Evolutionary conservation across 2,797 vertebrate species (phyloP), one percentile per base, ranked within the genome.

Genomic region (Cryptoprocta ferox): DNA sequence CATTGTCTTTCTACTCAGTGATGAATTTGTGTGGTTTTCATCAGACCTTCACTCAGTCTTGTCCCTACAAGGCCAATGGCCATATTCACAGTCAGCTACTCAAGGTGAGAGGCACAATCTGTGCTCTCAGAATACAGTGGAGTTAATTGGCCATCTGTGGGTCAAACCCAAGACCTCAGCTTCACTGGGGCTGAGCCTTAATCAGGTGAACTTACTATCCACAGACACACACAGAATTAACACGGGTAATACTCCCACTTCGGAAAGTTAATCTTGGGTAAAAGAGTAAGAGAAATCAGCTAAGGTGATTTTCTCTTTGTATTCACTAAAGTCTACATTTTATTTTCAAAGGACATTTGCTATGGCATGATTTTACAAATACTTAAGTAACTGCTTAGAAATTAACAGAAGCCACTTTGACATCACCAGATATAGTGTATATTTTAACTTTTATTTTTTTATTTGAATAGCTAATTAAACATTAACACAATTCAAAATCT

Each of bases 371-470:
- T 84, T 96, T 83, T 87, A 82, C 59, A 93, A 81, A 97, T 95
- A 79, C 88, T 92, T 79, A 95, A 85, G 73, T 82, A 93, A 71
- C 59, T 76, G 78, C 91, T 96, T 91, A 48, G 37, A 95, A 93
- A 90, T 78, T 48, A 92, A 59, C 28, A 94, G 85, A 95, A 89
- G 91, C 5, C 12, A 39, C 70, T 92, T 91, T 91, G 89, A 89
- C 85, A 91, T 89, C 81, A 86, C 56, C 83, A 88, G 42, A 61
- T 75, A 83, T 14, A 86, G 32, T 88, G 15, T 86, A 50, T 92
- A 56, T 81, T 92, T 95, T 56, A 87, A 70, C 28, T 86, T 92
- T 93, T 95, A 89, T n/a, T 90, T 26, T 37, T 39, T 97, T 95
- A 56, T 63, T 66, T 84, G 50, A 92, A 82, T 90, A 95, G 39